These are phyloP conservation scores for Drosophila cognata DNA, from an alignment of 2,888 invertebrate genomes.

Conservation along the genomic window DNA sequence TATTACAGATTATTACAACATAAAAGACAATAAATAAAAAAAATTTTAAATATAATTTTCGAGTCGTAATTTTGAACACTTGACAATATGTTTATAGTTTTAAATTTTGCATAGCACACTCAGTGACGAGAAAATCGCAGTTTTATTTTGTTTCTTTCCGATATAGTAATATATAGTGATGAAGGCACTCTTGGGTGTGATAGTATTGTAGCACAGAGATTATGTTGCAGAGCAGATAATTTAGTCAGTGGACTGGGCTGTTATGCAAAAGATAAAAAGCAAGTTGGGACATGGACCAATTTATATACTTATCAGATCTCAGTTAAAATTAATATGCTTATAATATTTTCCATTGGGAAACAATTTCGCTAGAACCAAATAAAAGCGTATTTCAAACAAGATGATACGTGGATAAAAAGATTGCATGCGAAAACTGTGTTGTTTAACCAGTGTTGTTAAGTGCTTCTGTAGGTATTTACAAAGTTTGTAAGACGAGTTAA, in stretches of 20 bases:
- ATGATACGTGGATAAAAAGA: background rate
- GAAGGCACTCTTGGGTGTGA: slow-evolving; percentile 1
- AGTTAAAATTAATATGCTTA: slow-evolving; percentile 2
- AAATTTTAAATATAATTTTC: slow-evolving; percentile 19
- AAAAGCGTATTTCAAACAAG: slow-evolving; percentile 6
- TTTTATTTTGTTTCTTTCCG: background rate
- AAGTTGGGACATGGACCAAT: slow-evolving; percentile 46
- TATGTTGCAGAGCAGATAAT: slow-evolving; percentile 2
- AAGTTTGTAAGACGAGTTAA: slow-evolving; percentile 1
- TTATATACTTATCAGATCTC: slow-evolving; percentile 1
- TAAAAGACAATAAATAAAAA: slow-evolving; percentile 21
- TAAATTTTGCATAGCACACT: slow-evolving; percentile 59
- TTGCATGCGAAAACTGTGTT: slow-evolving; percentile 37
- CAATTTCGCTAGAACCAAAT: slow-evolving; percentile 3
- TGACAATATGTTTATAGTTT: slow-evolving; percentile 50
- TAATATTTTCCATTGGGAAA: background rate
- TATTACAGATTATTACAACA: slow-evolving; percentile 13
- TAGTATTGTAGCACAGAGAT: background rate
- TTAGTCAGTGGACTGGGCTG: slow-evolving; percentile 5
- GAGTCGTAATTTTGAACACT: slow-evolving; percentile 15
- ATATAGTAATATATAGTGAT: background rate
- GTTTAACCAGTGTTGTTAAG: slow-evolving; percentile 42
- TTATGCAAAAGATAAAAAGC: slow-evolving; percentile 73
- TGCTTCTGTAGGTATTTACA: slow-evolving; percentile 20
- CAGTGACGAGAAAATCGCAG: background rate